These are phyloP conservation scores for Auanema sp. DNA, from an alignment of 2,888 invertebrate genomes.

Conservation along the genomic window DNA sequence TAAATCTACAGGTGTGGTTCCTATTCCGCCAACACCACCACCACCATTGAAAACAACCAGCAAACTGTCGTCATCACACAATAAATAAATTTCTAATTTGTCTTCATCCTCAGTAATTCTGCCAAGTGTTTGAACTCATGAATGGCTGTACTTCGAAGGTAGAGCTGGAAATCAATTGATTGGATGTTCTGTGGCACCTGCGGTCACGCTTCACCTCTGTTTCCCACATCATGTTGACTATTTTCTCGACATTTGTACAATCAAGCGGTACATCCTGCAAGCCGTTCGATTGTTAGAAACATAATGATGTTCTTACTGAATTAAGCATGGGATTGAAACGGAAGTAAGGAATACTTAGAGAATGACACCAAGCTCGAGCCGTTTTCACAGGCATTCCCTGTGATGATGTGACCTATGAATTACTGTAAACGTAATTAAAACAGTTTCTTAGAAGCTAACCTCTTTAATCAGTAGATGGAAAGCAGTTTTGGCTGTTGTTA, in stretches of 20 bases:
- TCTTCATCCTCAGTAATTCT: too few relatives aligned
- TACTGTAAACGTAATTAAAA: not conserved
- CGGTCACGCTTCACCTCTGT: conserved; percentile 2
- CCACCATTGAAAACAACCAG: too few relatives aligned
- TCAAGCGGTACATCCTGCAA: conserved; percentile 15
- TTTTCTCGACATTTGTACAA: conserved; percentile 5
- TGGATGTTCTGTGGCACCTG: too few relatives aligned
- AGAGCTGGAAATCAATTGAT: too few relatives aligned
- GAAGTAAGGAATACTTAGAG: conserved; percentile 32
- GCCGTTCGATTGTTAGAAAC: not conserved
- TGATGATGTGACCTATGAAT: conserved; percentile 34
- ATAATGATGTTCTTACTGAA: not conserved
- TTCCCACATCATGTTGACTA: conserved; percentile 19
- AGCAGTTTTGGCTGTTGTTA: conserved; percentile 29
- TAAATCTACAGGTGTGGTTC: too few relatives aligned
- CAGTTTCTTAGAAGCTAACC: conserved; percentile 6
- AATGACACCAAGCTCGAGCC: conserved; percentile 41
- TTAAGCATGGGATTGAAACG: conserved; percentile 28
- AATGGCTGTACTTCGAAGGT: too few relatives aligned
- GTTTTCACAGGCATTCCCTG: conserved; percentile 40
- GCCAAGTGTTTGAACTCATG: too few relatives aligned
- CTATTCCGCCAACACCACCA: too few relatives aligned
- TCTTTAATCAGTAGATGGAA: conserved; percentile 33
- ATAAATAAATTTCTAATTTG: too few relatives aligned
- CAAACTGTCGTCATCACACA: too few relatives aligned